Evolutionary conservation across 2,797 vertebrate genomes (phyloP).

Genomic region (Oceanodroma leucorhoa): DNA sequence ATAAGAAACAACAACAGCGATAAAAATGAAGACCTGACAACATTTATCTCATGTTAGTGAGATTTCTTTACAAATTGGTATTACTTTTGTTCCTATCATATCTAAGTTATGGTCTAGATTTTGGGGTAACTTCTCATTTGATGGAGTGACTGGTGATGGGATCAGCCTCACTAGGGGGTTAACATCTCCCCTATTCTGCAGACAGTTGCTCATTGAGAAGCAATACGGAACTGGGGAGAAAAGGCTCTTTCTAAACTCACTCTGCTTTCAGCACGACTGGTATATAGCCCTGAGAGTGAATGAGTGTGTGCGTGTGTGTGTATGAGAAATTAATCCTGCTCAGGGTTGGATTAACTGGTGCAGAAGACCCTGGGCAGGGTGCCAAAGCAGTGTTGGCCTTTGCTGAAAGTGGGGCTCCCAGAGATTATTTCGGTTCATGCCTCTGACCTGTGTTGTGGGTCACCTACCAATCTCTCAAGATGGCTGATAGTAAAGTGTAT

Average conservation of each 20-base stretch:
- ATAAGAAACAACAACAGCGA: not conserved
- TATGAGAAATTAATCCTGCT: constrained; percentile 11
- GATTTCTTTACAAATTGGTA: not conserved
- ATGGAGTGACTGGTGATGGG: not conserved
- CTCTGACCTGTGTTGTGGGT: not conserved
- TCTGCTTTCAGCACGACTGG: not conserved
- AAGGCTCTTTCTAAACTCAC: not conserved
- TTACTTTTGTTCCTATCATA: not conserved
- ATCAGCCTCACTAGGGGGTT: not conserved
- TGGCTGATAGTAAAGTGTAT: accelerated
- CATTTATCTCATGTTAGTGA: not conserved
- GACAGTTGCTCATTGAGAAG: not conserved
- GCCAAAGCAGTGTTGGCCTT: constrained; percentile 41
- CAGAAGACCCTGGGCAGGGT: constrained; percentile 41
- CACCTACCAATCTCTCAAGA: not conserved
- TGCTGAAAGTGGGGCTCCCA: constrained; percentile 26
- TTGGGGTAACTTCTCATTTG: not conserved
- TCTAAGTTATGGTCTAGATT: not conserved
- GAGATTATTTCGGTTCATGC: not conserved
- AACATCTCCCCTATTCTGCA: not conserved
- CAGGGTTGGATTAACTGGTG: constrained; percentile 39
- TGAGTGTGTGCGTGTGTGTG: not conserved
- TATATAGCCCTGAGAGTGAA: not conserved
- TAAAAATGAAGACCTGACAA: not conserved
- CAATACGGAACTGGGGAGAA: not conserved